Percentiles rank a stretch among this genome's conserved stretches.
Evolutionary conservation across 1,140 invertebrate species (phyloP).

Genomic region (Pachyrhynchus sulphureomaculatus): DNA sequence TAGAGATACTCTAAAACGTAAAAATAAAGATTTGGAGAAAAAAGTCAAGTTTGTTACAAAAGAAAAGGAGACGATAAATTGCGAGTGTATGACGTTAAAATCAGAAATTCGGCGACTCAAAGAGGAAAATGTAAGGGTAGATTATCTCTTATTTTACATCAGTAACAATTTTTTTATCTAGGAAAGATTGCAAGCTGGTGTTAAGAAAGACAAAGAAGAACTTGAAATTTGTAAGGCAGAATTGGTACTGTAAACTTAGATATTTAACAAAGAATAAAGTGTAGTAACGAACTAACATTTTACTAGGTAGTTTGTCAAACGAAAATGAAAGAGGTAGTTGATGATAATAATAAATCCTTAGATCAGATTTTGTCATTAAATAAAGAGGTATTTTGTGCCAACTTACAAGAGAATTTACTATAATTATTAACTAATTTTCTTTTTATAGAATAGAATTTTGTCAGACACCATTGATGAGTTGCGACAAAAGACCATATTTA

Average conservation of each 20-base stretch:
- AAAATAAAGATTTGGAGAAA: conserved; percentile 19
- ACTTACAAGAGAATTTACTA: neutral
- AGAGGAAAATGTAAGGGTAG: conserved; percentile 15
- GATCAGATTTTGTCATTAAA: conserved; percentile 25
- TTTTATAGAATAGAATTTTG: conserved; percentile 31
- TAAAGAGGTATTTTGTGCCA: conserved; percentile 20
- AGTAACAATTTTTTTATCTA: neutral
- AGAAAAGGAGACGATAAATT: conserved; percentile 21
- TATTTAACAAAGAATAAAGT: too few relatives aligned
- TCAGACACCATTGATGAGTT: conserved; percentile 17
- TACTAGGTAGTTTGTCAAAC: conserved; percentile 16
- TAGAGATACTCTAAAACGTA: conserved; percentile 18
- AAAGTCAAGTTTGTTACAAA: conserved; percentile 14
- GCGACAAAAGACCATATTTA: conserved; percentile 16
- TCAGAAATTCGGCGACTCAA: conserved; percentile 20
- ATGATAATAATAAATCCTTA: conserved; percentile 22
- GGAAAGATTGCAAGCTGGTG: neutral
- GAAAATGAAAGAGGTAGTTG: conserved; percentile 9
- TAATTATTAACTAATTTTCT: neutral
- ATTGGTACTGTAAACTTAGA: neutral
- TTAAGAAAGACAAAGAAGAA: neutral
- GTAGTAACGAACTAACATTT: neutral
- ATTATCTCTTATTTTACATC: neutral
- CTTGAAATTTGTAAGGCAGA: neutral
- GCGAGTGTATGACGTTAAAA: conserved; percentile 19